Evolutionary conservation across 2,113 vertebrate species (phyloP), one percentile per base, ranked within the genome.

Genomic region (Rana temporaria): DNA sequence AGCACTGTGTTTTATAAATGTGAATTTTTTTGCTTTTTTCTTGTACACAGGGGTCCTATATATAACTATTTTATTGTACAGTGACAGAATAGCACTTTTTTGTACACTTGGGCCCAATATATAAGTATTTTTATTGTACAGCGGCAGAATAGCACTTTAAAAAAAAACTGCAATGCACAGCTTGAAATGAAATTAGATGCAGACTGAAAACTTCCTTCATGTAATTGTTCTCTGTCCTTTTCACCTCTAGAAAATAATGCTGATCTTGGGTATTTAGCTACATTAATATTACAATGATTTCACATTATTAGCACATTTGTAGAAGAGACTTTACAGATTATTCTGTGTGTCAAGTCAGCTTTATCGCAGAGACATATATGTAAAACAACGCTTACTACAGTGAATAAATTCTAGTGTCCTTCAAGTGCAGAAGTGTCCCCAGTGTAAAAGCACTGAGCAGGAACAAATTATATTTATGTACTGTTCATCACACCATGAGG

Each of bases 381-480:
- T 65, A 82, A 81, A 73, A 60, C 20, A 38, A 59, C 52, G 22
- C 52, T 57, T 67, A 75, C 71, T 67, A 67, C 80, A 75, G 80
- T 67, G 71, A 67, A 75, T 66, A 75, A 38, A 82, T 74, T 82
- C 71, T 82, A 82, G 75, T 82, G 80, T 82, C 80, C 80, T 75
- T 82, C 71, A 67, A 82, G 63, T 59, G 63, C 63, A 53, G 71
- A 73, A 73, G 71, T 67, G 62, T 82, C 80, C 62, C 80, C 71
- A 57, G 71, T 82, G 80, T 75, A 82, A 82, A 82, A 82, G 80
- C 70, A 82, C 20, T 75, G 80, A 82, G 80, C 62, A 60, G 80
- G 80, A 82, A 82, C 80, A 82, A 82, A 82, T 82, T 82, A 82
- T 82, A 82, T 82, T 82, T 82, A 82, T 82, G 80, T 68, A 82